These are phyloP conservation scores for Etheostoma spectabile DNA, from an alignment of 2,113 vertebrate species.

Conservation along the genomic window DNA sequence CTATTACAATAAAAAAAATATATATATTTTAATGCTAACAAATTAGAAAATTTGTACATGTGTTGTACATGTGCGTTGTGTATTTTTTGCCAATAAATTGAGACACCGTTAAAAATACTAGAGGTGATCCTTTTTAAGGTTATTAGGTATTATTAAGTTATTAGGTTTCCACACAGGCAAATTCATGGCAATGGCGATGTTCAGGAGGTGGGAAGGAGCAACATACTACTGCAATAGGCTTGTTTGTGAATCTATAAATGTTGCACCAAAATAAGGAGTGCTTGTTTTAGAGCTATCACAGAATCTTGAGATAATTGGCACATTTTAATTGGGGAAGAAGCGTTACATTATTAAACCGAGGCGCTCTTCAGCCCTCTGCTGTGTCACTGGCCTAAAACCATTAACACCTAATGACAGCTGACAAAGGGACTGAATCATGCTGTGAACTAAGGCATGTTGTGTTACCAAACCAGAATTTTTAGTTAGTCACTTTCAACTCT, in stretches of 20 bases:
- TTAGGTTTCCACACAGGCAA: conserved; percentile 6
- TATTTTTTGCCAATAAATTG: background rate
- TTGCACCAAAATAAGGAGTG: conserved; percentile 44
- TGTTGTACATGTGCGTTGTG: background rate
- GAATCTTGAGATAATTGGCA: conserved; percentile 70
- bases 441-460: background rate
- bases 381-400: conserved; percentile 53
- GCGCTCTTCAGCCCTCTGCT: conserved; percentile 19
- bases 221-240: conserved; percentile 37
- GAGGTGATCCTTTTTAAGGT: background rate
- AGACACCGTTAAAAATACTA: background rate
- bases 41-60: background rate
- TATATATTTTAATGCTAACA: background rate
- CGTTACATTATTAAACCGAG: conserved; percentile 57
- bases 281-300: conserved; percentile 64
- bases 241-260: conserved; percentile 61
- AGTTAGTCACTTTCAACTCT: background rate
- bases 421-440: conserved; percentile 33
- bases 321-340: conserved; percentile 68
- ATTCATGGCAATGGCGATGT: background rate
- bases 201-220: conserved; percentile 24
- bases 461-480: conserved; percentile 13
- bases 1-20: background rate
- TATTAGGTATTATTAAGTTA: conserved; percentile 4
- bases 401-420: conserved; percentile 53